Conservation (phyloP, 2,888 invertebrate genomes). For the Spisula solida region DNA sequence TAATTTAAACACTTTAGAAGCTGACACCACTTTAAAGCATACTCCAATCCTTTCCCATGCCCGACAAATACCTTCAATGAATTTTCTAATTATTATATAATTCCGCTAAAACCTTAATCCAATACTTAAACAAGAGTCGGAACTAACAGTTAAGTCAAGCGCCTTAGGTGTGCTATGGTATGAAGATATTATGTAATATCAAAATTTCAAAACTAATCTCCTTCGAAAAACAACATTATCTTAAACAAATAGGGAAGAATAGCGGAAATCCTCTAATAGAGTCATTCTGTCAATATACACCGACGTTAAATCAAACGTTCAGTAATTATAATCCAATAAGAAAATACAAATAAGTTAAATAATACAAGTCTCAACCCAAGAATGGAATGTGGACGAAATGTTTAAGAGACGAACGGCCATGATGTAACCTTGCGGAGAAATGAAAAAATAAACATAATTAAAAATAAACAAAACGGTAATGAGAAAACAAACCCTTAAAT, state of each 20-base stretch:
- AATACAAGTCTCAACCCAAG: background rate
- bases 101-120: constrained; percentile 21
- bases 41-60: background rate
- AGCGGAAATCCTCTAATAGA: background rate
- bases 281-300: background rate
- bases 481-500: background rate
- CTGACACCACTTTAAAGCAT: constrained; percentile 8
- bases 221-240: constrained; percentile 5
- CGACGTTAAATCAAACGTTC: constrained; percentile 4
- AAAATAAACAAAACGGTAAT: constrained; percentile 15
- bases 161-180: constrained; percentile 16
- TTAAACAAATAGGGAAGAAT: background rate
- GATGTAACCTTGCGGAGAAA: background rate
- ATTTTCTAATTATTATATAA: background rate
- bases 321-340: constrained; percentile 7
- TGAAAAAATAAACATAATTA: background rate
- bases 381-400: background rate
- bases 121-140: background rate
- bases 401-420: background rate
- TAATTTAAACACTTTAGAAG: background rate
- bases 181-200: background rate
- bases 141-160: constrained; percentile 16
- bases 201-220: constrained; percentile 5
- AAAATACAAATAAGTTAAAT: background rate
- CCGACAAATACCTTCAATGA: background rate